These are phyloP conservation scores for Teleiodes luculella DNA, from an alignment of 2,888 invertebrate genomes.

Conservation along the genomic window DNA sequence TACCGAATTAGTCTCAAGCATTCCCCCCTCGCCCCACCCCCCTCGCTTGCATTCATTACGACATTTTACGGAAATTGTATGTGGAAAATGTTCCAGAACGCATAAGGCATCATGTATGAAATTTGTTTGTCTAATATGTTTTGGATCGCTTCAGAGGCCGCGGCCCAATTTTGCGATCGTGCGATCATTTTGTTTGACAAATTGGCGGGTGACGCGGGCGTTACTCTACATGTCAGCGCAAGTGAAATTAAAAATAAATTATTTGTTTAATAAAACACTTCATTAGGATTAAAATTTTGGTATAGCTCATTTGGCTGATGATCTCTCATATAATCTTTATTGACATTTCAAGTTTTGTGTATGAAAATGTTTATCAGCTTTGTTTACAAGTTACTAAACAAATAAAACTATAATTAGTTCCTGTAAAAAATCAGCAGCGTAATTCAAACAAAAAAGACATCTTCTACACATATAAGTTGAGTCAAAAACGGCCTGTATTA, in stretches of 20 bases:
- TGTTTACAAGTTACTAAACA: too few species aligned
- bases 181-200: conserved; percentile 1
- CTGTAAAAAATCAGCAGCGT: too few species aligned
- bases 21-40: conserved; percentile 37
- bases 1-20: conserved; percentile 60
- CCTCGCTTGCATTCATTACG: conserved; percentile 56
- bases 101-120: conserved; percentile 26
- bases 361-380: too few species aligned
- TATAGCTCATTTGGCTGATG: too few species aligned
- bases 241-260: neutral
- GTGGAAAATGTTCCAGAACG: conserved; percentile 39
- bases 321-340: too few species aligned
- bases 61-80: conserved; percentile 64
- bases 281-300: too few species aligned
- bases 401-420: too few species aligned
- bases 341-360: too few species aligned
- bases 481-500: too few species aligned
- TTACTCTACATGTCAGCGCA: neutral
- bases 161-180: conserved; percentile 32
- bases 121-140: conserved; percentile 19
- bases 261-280: neutral
- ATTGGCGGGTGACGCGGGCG: neutral
- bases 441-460: too few species aligned
- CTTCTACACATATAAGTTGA: too few species aligned
- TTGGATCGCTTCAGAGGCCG: conserved; percentile 29